Conservation (phyloP, 2,888 invertebrate species). For the Meta bourneti region DNA sequence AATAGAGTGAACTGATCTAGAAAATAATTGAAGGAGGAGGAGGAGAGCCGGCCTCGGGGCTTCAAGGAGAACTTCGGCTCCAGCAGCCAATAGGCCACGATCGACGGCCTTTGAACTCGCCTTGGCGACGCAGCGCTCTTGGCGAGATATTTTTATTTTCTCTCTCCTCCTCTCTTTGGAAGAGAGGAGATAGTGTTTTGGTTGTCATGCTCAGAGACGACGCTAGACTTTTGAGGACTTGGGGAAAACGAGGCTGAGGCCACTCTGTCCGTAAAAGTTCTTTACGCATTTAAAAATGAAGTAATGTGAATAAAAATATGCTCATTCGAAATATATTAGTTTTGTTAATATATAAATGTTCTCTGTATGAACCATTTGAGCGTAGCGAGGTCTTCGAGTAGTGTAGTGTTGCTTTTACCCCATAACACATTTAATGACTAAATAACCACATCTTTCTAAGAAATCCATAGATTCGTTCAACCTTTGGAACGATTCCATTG, state of each 20-base stretch:
- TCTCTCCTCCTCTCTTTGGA: no score
- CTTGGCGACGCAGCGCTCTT: conserved; percentile 43
- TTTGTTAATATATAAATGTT: no score
- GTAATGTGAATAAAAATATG: not conserved
- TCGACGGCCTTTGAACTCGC: conserved; percentile 10
- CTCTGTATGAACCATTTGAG: no score
- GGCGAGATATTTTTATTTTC: not conserved
- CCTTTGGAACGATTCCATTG: no score
- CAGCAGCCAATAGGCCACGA: conserved; percentile 71
- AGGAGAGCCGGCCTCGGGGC: conserved; percentile 35
- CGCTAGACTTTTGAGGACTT: no score
- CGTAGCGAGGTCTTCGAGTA: no score
- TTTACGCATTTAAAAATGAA: not conserved
- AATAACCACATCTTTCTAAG: no score
- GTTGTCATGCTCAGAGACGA: no score
- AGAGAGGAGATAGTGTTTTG: not conserved
- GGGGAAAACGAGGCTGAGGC: no score
- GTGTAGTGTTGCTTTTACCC: no score
- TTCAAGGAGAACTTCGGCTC: conserved; percentile 22
- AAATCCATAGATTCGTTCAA: no score
- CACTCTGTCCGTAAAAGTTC: not conserved
- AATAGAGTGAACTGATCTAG: conserved; percentile 76
- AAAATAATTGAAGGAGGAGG: conserved; percentile 76
- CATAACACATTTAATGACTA: no score
- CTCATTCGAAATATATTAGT: not conserved